Conservation (phyloP, 2,888 invertebrate species). For the Pandemis heparana region DNA sequence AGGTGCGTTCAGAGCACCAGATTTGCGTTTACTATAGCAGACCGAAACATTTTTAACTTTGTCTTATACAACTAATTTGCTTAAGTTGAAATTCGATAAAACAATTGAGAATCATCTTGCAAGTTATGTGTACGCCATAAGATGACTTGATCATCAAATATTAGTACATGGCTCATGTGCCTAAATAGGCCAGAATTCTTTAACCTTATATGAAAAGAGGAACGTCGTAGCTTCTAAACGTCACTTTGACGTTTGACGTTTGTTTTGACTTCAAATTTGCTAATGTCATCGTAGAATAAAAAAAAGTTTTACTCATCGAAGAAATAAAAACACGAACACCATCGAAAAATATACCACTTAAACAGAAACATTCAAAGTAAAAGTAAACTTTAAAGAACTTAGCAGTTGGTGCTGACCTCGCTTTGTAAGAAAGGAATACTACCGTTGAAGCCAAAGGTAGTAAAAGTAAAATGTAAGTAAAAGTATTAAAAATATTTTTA, state of each 20-base stretch:
- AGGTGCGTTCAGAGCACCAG: slow-evolving; percentile 1
- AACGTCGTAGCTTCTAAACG: neutral
- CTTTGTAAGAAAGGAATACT: neutral
- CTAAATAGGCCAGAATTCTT: too few relatives aligned
- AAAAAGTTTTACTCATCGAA: slow-evolving; percentile 27
- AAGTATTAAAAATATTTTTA: neutral
- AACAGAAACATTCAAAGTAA: neutral
- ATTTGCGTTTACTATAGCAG: neutral
- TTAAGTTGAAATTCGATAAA: too few relatives aligned
- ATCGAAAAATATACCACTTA: neutral
- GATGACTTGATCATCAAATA: too few relatives aligned
- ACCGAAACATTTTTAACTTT: neutral
- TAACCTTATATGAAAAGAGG: too few relatives aligned
- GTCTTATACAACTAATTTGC: too few relatives aligned
- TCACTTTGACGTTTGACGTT: slow-evolving; percentile 17
- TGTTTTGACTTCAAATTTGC: slow-evolving; percentile 23
- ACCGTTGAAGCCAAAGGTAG: neutral
- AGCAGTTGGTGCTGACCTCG: neutral
- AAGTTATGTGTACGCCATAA: neutral
- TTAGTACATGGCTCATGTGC: too few relatives aligned
- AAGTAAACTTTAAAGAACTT: neutral
- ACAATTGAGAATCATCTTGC: neutral
- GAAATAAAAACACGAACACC: slow-evolving; percentile 39
- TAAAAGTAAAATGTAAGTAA: slow-evolving; percentile 10
- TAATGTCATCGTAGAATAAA: slow-evolving; percentile 27